These are phyloP conservation scores for Unio delphinus DNA, from an alignment of 2,888 invertebrate species.

Conservation along the genomic window DNA sequence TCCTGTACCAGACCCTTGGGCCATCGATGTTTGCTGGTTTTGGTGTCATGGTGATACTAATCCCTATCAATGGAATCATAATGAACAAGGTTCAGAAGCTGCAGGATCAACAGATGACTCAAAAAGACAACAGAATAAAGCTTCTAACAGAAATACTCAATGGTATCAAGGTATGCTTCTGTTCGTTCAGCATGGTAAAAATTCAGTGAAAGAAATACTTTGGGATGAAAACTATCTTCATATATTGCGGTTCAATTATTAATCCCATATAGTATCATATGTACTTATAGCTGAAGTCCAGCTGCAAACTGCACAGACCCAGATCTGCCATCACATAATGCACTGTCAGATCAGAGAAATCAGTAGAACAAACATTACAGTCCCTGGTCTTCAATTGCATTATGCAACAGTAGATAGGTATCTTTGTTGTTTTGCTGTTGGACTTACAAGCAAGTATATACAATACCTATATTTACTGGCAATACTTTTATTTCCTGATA, in stretches of 20 bases:
- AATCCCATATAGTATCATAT: background rate
- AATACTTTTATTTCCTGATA: too few species aligned
- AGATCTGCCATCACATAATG: too few species aligned
- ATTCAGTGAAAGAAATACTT: background rate
- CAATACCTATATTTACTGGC: too few species aligned
- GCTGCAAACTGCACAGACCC: too few species aligned
- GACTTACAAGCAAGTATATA: too few species aligned
- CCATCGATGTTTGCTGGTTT: conserved; percentile 89
- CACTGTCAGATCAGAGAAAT: too few species aligned
- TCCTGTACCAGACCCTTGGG: conserved; percentile 73
- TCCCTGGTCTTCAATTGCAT: too few species aligned
- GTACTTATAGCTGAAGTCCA: too few species aligned
- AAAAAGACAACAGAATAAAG: conserved; percentile 63
- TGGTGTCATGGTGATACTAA: conserved; percentile 89
- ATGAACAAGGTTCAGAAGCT: conserved; percentile 55
- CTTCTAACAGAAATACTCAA: conserved; percentile 62
- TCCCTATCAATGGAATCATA: conserved; percentile 73
- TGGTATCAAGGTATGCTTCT: conserved; percentile 57
- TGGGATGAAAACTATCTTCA: background rate
- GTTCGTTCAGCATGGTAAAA: background rate
- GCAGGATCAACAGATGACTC: conserved; percentile 57
- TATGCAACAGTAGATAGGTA: too few species aligned
- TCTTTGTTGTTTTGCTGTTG: too few species aligned
- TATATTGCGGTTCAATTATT: background rate
- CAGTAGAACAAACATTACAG: too few species aligned